phyloP scores from a whole-genome alignment of 1,140 invertebrate genomes.

The Listronotus bonariensis region DNA sequence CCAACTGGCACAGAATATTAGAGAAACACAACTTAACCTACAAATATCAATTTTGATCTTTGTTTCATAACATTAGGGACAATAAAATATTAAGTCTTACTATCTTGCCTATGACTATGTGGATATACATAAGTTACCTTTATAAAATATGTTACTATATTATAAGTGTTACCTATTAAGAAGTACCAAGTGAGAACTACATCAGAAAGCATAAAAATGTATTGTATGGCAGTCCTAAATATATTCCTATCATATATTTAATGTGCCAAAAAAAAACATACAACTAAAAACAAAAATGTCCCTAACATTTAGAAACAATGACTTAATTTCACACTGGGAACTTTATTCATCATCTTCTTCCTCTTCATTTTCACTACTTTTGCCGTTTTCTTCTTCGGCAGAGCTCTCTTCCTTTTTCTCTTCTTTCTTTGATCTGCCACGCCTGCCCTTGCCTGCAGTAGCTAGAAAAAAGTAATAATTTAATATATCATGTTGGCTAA shows the following conservation, averaged over 20 bases:
- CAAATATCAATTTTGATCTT: no score
- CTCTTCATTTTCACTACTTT: slow-evolving; percentile 37
- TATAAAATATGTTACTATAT: no score
- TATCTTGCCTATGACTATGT: no score
- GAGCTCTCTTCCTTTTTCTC: slow-evolving; percentile 39
- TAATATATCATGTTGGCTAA: no score
- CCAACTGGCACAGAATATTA: background rate
- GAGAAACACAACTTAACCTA: background rate
- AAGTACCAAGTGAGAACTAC: no score
- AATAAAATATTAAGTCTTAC: no score
- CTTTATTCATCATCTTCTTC: slow-evolving; percentile 37
- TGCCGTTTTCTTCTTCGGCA: slow-evolving; percentile 39
- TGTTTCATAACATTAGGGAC: no score
- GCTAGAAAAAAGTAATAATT: background rate
- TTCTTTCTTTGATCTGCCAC: slow-evolving; percentile 42
- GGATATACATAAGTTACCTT: no score
- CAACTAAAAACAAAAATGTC: background rate
- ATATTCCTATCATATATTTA: background rate
- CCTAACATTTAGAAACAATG: slow-evolving; percentile 8
- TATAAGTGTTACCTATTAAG: no score
- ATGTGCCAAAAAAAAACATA: background rate
- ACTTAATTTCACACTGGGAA: background rate
- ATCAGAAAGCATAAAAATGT: no score
- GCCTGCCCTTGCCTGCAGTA: slow-evolving; percentile 21
- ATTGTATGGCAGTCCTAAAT: no score